Percentiles rank a stretch among this genome's conserved stretches.
phyloP scores from a whole-genome alignment of 2,888 invertebrate genomes.

The Dromius quadrimaculatus region DNA sequence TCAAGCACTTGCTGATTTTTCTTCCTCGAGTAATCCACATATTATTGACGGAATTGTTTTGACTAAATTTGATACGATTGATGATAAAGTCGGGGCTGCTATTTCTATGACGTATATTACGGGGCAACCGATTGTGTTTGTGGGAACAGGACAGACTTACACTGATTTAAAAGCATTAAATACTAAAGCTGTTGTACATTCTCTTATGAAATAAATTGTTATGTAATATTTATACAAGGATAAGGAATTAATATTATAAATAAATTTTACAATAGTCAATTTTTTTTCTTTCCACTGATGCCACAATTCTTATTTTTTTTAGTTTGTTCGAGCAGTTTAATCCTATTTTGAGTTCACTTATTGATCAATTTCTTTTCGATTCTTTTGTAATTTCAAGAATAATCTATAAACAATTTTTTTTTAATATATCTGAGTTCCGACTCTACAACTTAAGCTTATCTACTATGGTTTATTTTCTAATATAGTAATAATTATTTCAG shows the following conservation, averaged over 20 bases:
- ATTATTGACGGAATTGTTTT: constrained; percentile 98
- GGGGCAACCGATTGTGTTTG: constrained; percentile 98
- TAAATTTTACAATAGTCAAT: constrained; percentile 28
- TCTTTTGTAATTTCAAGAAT: too few relatives aligned
- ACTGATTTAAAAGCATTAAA: constrained; percentile 97
- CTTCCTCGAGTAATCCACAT: constrained; percentile 82
- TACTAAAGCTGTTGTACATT: constrained; percentile 94
- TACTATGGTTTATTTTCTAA: too few relatives aligned
- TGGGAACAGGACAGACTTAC: constrained; percentile 99
- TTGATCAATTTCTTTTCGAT: too few relatives aligned
- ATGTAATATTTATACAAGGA: constrained; percentile 25
- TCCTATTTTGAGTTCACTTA: too few relatives aligned
- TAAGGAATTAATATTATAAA: constrained; percentile 24
- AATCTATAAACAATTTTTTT: too few relatives aligned
- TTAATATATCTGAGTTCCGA: too few relatives aligned
- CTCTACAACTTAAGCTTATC: too few relatives aligned
- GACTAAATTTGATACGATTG: constrained; percentile 99
- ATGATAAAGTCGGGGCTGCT: constrained; percentile 99
- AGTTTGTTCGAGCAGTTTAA: too few relatives aligned
- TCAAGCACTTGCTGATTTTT: constrained; percentile 95
- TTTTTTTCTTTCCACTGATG: too few relatives aligned
- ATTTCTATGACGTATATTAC: constrained; percentile 99
- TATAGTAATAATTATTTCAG: too few relatives aligned
- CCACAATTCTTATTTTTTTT: too few relatives aligned
- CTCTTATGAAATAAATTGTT: constrained; percentile 86